Percentiles rank a stretch among this genome's conserved stretches.
Conservation (phyloP, 53 echinoderm and acorn worm genomes). For the Luidia sarsii region DNA sequence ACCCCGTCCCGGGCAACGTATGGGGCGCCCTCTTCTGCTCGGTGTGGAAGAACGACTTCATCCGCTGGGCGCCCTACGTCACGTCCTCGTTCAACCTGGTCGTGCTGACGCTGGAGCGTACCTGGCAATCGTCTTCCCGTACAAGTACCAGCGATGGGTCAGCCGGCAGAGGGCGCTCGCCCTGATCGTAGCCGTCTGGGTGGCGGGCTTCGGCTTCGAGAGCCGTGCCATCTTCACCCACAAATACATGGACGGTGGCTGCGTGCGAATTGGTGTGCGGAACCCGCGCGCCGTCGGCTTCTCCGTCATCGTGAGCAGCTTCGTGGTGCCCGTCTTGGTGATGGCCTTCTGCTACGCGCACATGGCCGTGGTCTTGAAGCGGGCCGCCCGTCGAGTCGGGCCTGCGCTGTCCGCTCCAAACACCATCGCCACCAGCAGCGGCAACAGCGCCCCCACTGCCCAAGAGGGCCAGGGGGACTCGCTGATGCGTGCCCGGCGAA, state of each 20-base stretch:
- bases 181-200: background rate
- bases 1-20: slow-evolving; percentile 11
- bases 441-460: background rate
- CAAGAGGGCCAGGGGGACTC: slow-evolving; percentile 42
- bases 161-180: background rate
- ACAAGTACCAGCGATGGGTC: slow-evolving; percentile 10
- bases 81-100: slow-evolving; percentile 65
- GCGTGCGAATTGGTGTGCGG: background rate
- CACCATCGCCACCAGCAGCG: background rate
- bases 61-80: slow-evolving; percentile 46
- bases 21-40: slow-evolving; percentile 59
- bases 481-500: slow-evolving; percentile 42
- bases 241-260: slow-evolving; percentile 5
- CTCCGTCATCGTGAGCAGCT: background rate
- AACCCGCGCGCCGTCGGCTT: background rate
- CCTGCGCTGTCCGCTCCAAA: background rate
- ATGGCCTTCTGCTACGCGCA: slow-evolving; percentile 10
- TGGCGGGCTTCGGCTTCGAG: slow-evolving; percentile 3
- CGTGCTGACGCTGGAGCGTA: slow-evolving; percentile 58
- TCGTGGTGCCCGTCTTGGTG: background rate
- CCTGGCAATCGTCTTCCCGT: slow-evolving; percentile 56
- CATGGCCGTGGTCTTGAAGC: slow-evolving; percentile 18
- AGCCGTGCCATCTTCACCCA: background rate
- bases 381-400: background rate
- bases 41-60: slow-evolving; percentile 40